A percentile compares a stretch with the other conserved stretches of the same genome.
phyloP scores from a whole-genome alignment of 2,888 invertebrate genomes.

The Eudemis profundana region DNA sequence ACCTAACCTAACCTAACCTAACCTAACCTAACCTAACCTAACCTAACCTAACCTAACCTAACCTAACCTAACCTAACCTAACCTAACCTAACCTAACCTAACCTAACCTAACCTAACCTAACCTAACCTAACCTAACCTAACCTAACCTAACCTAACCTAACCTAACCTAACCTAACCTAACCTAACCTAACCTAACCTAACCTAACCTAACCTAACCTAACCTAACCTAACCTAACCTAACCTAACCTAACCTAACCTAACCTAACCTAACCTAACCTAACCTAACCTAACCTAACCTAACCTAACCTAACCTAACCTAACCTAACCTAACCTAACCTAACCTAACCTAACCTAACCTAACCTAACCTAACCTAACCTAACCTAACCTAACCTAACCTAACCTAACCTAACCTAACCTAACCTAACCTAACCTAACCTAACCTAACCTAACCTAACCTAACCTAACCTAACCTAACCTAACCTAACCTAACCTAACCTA shows the following conservation, averaged over 20 bases:
- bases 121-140: slow-evolving; percentile 26
- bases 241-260: slow-evolving; percentile 40
- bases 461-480: background rate
- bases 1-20: slow-evolving; percentile 40
- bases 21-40: slow-evolving; percentile 39
- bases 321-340: slow-evolving; percentile 37
- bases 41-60: slow-evolving; percentile 40
- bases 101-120: slow-evolving; percentile 37
- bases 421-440: slow-evolving; percentile 38
- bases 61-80: slow-evolving; percentile 38
- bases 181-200: slow-evolving; percentile 40
- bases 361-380: slow-evolving; percentile 38
- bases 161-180: slow-evolving; percentile 38
- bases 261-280: slow-evolving; percentile 40
- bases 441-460: background rate
- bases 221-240: slow-evolving; percentile 40
- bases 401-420: slow-evolving; percentile 39
- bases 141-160: slow-evolving; percentile 28
- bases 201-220: slow-evolving; percentile 40
- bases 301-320: slow-evolving; percentile 40
- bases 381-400: slow-evolving; percentile 39
- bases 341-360: slow-evolving; percentile 37
- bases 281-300: slow-evolving; percentile 36
- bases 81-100: slow-evolving; percentile 39
- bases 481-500: slow-evolving; percentile 21